These are phyloP conservation scores for Choloepus hoffmanni DNA, from an alignment of 2,113 vertebrate species.

Conservation along the genomic window DNA sequence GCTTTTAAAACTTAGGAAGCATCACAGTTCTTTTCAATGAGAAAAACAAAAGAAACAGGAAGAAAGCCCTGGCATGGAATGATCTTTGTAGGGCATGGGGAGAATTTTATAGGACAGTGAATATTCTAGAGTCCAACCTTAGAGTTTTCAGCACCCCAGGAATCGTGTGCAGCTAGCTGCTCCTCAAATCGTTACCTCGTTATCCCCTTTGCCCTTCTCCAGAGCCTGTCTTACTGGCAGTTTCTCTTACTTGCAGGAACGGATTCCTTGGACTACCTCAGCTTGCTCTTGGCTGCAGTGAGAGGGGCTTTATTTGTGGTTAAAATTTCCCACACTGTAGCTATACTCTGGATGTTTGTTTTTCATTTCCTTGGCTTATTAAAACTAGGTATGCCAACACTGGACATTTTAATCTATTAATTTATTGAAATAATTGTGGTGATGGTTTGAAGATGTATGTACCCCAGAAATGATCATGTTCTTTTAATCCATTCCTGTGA, in stretches of 20 bases:
- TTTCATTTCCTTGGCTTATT: slow-evolving; percentile 45
- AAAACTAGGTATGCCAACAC: not conserved
- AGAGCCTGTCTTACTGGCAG: slow-evolving; percentile 14
- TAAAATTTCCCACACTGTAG: not conserved
- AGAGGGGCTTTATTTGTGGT: slow-evolving; percentile 42
- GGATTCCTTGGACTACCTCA: not conserved
- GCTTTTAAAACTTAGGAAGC: not conserved
- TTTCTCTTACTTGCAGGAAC: not conserved
- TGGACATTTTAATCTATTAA: not conserved
- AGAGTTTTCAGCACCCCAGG: not conserved
- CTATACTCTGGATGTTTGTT: not conserved
- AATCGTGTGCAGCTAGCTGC: not conserved
- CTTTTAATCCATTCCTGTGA: too few species aligned
- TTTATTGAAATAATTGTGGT: not conserved
- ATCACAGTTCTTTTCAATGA: not conserved
- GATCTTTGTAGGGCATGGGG: not conserved
- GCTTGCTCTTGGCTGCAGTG: not conserved
- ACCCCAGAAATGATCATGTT: too few species aligned
- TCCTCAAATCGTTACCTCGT: not conserved
- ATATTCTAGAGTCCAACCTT: not conserved
- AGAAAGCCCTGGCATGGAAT: not conserved
- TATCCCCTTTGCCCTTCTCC: not conserved
- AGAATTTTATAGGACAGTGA: not conserved
- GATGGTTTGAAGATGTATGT: too few species aligned
- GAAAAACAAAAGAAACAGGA: not conserved